Evolutionary conservation across 2,113 vertebrate genomes (phyloP), one percentile per base, ranked within the genome.

Genomic region (Saimiri boliviensis): DNA sequence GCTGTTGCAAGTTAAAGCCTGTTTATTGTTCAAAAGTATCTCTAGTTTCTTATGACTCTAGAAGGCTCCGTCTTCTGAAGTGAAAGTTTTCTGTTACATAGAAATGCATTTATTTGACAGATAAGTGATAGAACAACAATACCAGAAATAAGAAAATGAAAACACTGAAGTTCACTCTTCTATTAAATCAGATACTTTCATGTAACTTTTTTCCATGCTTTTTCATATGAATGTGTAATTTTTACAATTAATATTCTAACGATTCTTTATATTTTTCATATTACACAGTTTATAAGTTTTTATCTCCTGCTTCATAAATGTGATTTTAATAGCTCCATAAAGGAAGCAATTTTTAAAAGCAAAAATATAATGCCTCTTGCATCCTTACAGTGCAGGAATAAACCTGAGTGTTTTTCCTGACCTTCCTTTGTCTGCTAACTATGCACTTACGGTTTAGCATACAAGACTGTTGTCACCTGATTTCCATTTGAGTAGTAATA

Each of bases 351-450:
- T 63, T 68, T 90, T 47, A 68, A 60, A 91, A 77, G 19, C 6
- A 89, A 90, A 94, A 94, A 14, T 21, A 10, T 40, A 71, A 71
- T 37, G 5, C 8, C 37, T 3, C 16, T 92, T 83, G 74, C 71
- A 66, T 86, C 80, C 84, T 92, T 87, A 25, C 8, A 49, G n/a
- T n/a, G 2, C 84, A 91, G 49, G 52, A 32, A 94, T 7, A 84
- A 86, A 54, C 49, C 16, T 40, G 45, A 52, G 32, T 68, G 8
- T 77, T 97, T 83, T 87, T 92, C 35, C 11, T 86, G 97, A 95
- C 96, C 94, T 98, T 97, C 96, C 92, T 97, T 86, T 97, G 68
- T 97, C 97, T 97, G 95, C 97, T 97, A 97, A 96, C 85, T 49
- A 16, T 91, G 87, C 37, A 86, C 19, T 97, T 96, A 86, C 80